Percentiles rank a stretch among this genome's conserved stretches.
These are phyloP conservation scores for Caenorhabditis afra DNA, from an alignment of 2,888 invertebrate species.

Conservation along the genomic window DNA sequence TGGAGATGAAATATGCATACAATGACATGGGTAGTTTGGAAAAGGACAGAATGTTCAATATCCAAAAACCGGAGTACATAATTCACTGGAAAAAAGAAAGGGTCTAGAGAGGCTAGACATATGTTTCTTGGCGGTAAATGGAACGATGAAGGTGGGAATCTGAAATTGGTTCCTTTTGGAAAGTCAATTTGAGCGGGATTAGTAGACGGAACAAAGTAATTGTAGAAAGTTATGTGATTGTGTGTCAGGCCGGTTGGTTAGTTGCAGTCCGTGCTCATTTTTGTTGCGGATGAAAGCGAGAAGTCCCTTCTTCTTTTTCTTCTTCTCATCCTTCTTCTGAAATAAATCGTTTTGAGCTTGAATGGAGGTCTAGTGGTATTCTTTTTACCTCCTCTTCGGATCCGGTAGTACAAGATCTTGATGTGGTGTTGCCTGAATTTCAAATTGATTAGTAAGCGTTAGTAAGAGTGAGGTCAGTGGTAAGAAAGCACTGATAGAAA, in stretches of 20 bases:
- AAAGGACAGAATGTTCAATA: constrained; percentile 37
- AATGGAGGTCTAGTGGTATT: too few species aligned
- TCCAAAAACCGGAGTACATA: constrained; percentile 48
- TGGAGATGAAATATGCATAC: too few species aligned
- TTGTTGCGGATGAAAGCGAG: constrained; percentile 63
- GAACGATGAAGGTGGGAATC: constrained; percentile 30
- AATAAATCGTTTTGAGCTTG: too few species aligned
- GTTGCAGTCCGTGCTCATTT: not conserved
- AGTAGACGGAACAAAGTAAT: not conserved
- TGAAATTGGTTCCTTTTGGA: constrained; percentile 41
- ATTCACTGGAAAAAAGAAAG: constrained; percentile 46
- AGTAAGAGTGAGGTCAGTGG: not conserved
- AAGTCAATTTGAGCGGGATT: not conserved
- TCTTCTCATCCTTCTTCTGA: constrained; percentile 53
- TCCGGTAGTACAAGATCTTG: constrained; percentile 45
- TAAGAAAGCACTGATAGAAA: not conserved
- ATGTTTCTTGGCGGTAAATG: constrained; percentile 49
- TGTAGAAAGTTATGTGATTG: not conserved
- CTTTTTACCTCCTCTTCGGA: constrained; percentile 50
- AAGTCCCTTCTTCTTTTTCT: constrained; percentile 66
- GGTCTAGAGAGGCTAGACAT: constrained; percentile 47
- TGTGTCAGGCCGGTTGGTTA: not conserved
- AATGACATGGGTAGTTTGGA: constrained; percentile 41
- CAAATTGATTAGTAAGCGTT: not conserved
- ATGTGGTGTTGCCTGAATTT: constrained; percentile 44